These are phyloP conservation scores for Tortrix viridana DNA, from an alignment of 2,888 invertebrate species.

Conservation along the genomic window DNA sequence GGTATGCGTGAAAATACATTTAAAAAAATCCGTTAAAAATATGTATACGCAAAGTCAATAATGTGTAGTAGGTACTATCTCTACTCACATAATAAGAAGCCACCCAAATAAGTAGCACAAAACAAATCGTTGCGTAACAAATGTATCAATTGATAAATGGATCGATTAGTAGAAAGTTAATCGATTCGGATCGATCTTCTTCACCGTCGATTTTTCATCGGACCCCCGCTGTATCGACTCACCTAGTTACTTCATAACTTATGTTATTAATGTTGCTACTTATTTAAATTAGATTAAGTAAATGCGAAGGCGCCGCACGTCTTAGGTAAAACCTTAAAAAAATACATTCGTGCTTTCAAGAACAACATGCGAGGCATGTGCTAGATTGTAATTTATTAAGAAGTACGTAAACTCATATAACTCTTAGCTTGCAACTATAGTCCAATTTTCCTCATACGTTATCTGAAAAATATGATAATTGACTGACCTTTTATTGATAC, in stretches of 20 bases:
- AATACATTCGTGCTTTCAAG: too few species aligned
- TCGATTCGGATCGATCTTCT: constrained; percentile 33
- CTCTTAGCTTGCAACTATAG: too few species aligned
- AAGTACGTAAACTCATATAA: too few species aligned
- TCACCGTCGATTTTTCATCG: constrained; percentile 30
- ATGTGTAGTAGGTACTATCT: background rate
- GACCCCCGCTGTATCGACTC: constrained; percentile 24
- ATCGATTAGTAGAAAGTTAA: constrained; percentile 37
- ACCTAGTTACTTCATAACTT: constrained; percentile 31
- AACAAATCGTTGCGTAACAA: constrained; percentile 29
- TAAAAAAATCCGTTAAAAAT: too few species aligned
- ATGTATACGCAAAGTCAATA: too few species aligned
- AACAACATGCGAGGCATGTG: too few species aligned
- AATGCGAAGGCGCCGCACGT: constrained; percentile 14
- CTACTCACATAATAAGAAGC: background rate
- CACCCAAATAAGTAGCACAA: constrained; percentile 23
- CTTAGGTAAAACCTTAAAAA: too few species aligned
- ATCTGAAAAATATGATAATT: too few species aligned
- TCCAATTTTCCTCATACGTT: too few species aligned
- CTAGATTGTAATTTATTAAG: too few species aligned
- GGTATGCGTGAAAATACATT: too few species aligned
- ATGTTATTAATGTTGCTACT: constrained; percentile 21
- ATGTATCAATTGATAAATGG: constrained; percentile 37
- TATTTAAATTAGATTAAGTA: constrained; percentile 30
- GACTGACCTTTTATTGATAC: too few species aligned